phyloP scores from a whole-genome alignment of 2,797 vertebrate species.

The Tauraco hartlaubi region DNA sequence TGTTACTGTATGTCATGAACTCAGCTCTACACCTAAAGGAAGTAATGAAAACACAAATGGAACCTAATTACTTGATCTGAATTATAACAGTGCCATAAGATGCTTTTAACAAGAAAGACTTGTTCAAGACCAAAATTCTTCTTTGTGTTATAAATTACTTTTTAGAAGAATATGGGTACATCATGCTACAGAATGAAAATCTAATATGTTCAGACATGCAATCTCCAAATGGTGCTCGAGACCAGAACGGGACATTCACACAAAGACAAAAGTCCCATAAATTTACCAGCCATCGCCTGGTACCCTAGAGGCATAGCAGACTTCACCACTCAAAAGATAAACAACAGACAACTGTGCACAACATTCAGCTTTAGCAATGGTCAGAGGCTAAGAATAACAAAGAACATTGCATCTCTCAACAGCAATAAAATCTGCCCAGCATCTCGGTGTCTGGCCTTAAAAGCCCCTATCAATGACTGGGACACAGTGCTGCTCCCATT shows the following conservation, averaged over 20 bases:
- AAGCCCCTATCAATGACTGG: neutral
- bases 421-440: neutral
- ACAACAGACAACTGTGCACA: neutral
- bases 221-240: neutral
- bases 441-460: neutral
- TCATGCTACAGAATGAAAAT: neutral
- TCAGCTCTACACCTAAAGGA: neutral
- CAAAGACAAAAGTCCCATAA: neutral
- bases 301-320: constrained; percentile 2
- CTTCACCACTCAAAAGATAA: neutral
- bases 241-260: neutral
- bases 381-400: constrained; percentile 38
- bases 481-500: fast-evolving
- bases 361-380: neutral
- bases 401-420: constrained; percentile 15
- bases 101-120: neutral
- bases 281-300: neutral
- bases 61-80: neutral
- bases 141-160: neutral
- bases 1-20: neutral
- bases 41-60: neutral
- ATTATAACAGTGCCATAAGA: neutral
- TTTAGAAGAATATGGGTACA: neutral
- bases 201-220: neutral
- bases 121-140: neutral